phyloP scores from a whole-genome alignment of 2,888 invertebrate species.

The Euclidia mi region DNA sequence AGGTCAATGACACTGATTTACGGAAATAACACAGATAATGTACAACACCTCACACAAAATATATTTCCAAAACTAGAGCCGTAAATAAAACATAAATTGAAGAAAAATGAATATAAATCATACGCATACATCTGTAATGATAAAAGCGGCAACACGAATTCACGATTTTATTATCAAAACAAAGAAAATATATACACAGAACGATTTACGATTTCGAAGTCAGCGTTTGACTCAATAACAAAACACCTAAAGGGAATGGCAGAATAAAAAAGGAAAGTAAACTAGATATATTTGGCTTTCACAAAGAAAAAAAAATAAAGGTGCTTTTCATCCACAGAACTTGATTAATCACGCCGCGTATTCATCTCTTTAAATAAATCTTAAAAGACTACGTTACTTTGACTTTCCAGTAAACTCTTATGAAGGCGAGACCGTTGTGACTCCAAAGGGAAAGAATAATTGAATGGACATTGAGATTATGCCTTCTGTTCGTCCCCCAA shows the following conservation, averaged over 20 bases:
- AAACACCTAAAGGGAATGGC: constrained; percentile 20
- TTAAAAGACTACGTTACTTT: constrained; percentile 26
- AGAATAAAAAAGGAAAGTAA: constrained; percentile 23
- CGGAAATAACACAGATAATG: no score
- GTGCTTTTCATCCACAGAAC: constrained; percentile 35
- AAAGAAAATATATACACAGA: constrained; percentile 32
- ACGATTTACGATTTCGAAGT: constrained; percentile 41
- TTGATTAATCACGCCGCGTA: constrained; percentile 41
- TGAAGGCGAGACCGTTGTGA: not conserved
- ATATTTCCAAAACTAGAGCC: not conserved
- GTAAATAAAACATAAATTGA: constrained; percentile 14
- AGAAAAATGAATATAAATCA: constrained; percentile 34
- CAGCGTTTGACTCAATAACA: constrained; percentile 32
- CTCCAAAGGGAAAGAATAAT: constrained; percentile 23
- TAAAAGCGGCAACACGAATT: constrained; percentile 11
- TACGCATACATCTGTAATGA: constrained; percentile 25
- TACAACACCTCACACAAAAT: no score
- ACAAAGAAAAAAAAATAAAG: constrained; percentile 23
- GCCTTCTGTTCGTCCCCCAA: constrained; percentile 24
- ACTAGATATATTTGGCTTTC: constrained; percentile 31
- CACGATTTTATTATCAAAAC: constrained; percentile 20
- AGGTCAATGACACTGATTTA: no score
- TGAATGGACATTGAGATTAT: constrained; percentile 27
- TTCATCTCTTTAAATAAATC: constrained; percentile 27
- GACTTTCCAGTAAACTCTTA: constrained; percentile 15